phyloP scores from a whole-genome alignment of 2,888 invertebrate genomes.

The Phorcus lineatus region DNA sequence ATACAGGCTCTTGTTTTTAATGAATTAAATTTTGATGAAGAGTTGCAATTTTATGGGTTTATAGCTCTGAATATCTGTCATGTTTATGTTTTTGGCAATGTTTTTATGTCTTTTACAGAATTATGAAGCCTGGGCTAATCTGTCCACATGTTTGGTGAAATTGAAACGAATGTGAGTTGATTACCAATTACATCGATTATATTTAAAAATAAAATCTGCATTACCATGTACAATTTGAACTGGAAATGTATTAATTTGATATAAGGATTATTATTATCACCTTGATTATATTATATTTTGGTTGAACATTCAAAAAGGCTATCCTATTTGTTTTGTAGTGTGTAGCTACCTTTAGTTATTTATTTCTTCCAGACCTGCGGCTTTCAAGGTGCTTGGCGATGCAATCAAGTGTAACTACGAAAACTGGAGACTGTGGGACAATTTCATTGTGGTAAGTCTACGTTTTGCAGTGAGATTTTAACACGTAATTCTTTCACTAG shows the following conservation, averaged over 20 bases:
- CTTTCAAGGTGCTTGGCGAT: slow-evolving; percentile 89
- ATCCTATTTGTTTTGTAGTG: too few species aligned
- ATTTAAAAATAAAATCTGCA: too few species aligned
- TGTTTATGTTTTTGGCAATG: not conserved
- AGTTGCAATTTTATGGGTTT: not conserved
- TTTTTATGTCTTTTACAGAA: slow-evolving; percentile 76
- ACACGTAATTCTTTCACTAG: not conserved
- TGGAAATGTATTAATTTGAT: too few species aligned
- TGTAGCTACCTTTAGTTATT: not conserved
- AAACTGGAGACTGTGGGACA: slow-evolving; percentile 97
- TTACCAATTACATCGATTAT: too few species aligned
- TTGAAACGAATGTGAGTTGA: slow-evolving; percentile 85
- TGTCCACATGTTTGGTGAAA: slow-evolving; percentile 94
- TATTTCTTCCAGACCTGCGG: slow-evolving; percentile 77
- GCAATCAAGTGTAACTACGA: slow-evolving; percentile 91
- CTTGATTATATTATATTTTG: too few species aligned
- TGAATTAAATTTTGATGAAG: too few species aligned
- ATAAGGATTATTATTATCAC: too few species aligned
- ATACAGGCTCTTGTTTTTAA: too few species aligned
- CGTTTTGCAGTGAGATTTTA: not conserved
- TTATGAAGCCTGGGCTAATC: slow-evolving; percentile 98
- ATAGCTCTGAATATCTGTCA: not conserved
- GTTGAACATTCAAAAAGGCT: too few species aligned
- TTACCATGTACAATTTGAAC: too few species aligned
- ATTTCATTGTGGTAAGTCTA: slow-evolving; percentile 82